Percentiles rank a stretch among this genome's conserved stretches.
phyloP scores from a whole-genome alignment of 2,797 vertebrate species.

The Dromococcyx pavoninus region DNA sequence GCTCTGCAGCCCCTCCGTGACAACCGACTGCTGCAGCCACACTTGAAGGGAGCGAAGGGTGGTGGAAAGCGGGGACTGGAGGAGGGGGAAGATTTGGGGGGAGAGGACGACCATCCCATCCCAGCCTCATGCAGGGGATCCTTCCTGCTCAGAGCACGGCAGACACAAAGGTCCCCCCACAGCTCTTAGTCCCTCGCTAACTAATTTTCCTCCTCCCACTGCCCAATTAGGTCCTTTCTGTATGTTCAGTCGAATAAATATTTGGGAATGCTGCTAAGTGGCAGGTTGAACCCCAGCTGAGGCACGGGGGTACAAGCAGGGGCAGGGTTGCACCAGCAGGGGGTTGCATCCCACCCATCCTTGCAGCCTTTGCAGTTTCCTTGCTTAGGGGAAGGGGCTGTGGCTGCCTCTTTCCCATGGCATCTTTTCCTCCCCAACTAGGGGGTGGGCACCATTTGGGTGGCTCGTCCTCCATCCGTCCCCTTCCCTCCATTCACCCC shows the following conservation, averaged over 20 bases:
- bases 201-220: too few species aligned
- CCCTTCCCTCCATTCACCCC: background rate
- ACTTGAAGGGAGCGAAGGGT: background rate
- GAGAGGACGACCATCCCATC: background rate
- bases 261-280: conserved; percentile 28
- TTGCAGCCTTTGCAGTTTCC: too few species aligned
- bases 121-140: background rate
- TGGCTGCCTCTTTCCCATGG: background rate
- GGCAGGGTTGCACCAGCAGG: background rate
- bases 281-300: background rate
- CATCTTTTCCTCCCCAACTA: background rate
- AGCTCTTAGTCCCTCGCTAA: background rate
- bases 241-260: conserved; percentile 34
- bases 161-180: background rate
- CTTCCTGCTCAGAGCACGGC: background rate
- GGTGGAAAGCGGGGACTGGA: background rate
- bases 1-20: background rate
- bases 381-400: background rate
- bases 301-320: background rate
- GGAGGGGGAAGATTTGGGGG: background rate
- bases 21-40: background rate
- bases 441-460: background rate
- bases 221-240: background rate
- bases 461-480: background rate
- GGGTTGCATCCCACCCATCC: background rate